Conservation (phyloP, 1,140 invertebrate genomes). For the Drosophila bocki region DNA sequence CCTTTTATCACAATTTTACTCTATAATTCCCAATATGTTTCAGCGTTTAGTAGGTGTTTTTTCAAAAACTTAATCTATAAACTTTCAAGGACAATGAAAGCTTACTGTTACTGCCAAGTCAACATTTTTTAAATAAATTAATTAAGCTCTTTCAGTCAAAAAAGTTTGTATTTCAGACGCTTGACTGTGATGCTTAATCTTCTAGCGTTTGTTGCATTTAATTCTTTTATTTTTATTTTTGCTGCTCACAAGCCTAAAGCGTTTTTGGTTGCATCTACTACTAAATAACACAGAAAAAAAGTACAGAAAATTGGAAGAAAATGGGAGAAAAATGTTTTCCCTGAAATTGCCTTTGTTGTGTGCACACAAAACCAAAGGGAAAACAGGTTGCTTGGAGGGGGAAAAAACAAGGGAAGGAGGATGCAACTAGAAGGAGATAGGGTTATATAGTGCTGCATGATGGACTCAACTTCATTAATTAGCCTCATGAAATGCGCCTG, state of each 20-base stretch:
- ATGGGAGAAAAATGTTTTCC: slow-evolving; percentile 67
- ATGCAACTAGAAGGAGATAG: slow-evolving; percentile 19
- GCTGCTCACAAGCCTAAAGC: slow-evolving; percentile 32
- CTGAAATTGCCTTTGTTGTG: slow-evolving; percentile 80
- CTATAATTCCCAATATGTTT: background rate
- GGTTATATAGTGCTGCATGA: slow-evolving; percentile 33
- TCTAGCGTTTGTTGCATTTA: slow-evolving; percentile 49
- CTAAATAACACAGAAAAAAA: slow-evolving; percentile 35
- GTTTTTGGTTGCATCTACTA: slow-evolving; percentile 49
- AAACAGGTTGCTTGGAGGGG: slow-evolving; percentile 69
- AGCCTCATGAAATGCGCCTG: slow-evolving; percentile 75
- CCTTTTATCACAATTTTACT: no score
- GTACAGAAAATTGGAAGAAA: slow-evolving; percentile 24
- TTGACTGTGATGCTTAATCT: slow-evolving; percentile 28
- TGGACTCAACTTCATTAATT: slow-evolving; percentile 77
- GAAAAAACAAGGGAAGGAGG: slow-evolving; percentile 7
- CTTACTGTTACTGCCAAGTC: background rate
- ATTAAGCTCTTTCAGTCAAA: background rate
- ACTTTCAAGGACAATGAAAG: background rate
- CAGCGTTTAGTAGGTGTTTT: no score
- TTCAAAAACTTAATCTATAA: background rate
- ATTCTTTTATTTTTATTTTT: slow-evolving; percentile 55
- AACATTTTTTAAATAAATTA: background rate
- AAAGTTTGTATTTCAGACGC: background rate
- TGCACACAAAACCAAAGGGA: slow-evolving; percentile 55